Conservation (phyloP, 1,140 invertebrate species). For the Drosophila ananassae region DNA sequence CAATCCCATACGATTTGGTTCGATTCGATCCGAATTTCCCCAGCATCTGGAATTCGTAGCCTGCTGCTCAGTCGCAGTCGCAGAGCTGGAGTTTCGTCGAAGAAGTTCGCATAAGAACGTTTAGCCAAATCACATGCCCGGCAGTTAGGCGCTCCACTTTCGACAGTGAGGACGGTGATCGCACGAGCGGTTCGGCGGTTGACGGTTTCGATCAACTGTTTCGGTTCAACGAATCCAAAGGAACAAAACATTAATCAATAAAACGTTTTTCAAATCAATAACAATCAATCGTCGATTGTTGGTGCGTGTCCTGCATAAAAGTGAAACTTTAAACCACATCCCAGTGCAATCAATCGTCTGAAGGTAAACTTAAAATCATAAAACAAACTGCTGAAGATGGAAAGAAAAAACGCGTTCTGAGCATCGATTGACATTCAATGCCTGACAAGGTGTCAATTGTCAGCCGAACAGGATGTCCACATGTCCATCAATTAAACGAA, state of each 20-base stretch:
- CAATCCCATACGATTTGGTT: constrained; percentile 9
- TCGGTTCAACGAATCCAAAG: constrained; percentile 21
- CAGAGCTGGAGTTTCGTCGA: constrained; percentile 17
- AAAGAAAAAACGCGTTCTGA: constrained; percentile 29
- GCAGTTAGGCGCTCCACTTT: constrained; percentile 79
- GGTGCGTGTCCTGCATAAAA: constrained; percentile 56
- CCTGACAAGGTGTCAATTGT: constrained; percentile 73
- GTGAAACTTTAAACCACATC: constrained; percentile 29
- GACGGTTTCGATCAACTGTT: constrained; percentile 27
- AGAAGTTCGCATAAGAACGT: constrained; percentile 75
- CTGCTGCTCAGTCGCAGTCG: constrained; percentile 8
- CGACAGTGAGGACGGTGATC: constrained; percentile 70
- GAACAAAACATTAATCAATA: constrained; percentile 1
- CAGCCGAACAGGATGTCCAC: constrained; percentile 69
- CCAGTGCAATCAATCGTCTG: constrained; percentile 9
- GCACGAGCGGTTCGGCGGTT: constrained; percentile 48
- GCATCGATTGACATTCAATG: constrained; percentile 49
- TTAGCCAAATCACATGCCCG: constrained; percentile 55
- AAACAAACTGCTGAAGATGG: constrained; percentile 6
- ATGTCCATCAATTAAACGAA: constrained; percentile 79
- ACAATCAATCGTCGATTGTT: constrained; percentile 20
- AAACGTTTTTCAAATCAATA: constrained; percentile 16
- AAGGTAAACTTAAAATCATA: constrained; percentile 31
- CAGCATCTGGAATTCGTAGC: constrained; percentile 52
- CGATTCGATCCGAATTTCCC: constrained; percentile 47